Evolutionary conservation across 2,888 invertebrate genomes (phyloP).

Genomic region (Ditula angustiorana): DNA sequence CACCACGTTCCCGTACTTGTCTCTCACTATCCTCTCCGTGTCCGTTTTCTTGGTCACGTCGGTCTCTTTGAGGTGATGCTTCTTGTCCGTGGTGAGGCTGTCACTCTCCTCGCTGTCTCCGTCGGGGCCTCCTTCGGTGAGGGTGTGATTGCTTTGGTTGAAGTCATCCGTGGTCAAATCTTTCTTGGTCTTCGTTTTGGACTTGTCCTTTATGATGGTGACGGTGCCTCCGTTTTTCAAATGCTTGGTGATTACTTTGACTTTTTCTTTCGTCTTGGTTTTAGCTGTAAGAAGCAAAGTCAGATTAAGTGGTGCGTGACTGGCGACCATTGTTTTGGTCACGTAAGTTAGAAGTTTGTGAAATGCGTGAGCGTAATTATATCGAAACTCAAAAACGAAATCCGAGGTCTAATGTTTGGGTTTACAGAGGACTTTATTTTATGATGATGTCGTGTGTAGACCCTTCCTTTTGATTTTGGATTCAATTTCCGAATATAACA

Average conservation of each 20-base stretch:
- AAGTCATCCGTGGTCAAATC: not conserved
- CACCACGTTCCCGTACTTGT: conserved; percentile 28
- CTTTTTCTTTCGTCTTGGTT: conserved; percentile 12
- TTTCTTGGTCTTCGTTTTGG: not conserved
- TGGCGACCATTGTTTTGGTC: no score
- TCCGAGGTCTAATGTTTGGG: no score
- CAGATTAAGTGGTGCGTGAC: not conserved
- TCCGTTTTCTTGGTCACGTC: conserved; percentile 12
- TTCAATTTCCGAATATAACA: no score
- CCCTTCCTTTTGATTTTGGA: no score
- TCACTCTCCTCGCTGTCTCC: conserved; percentile 5
- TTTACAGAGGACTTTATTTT: no score
- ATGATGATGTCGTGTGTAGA: no score
- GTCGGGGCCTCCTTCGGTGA: conserved; percentile 5
- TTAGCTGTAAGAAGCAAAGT: not conserved
- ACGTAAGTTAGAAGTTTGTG: no score
- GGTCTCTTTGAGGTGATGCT: conserved; percentile 9
- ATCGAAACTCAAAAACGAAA: no score
- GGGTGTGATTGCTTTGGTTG: conserved; percentile 18
- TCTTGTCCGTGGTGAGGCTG: not conserved
- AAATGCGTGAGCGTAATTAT: no score
- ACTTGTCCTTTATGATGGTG: not conserved
- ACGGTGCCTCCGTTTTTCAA: not conserved
- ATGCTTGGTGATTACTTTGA: conserved; percentile 13
- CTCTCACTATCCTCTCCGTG: conserved; percentile 23